Base-by-base conservation (phyloP, 2,888 invertebrate species). In the Clostera curtula region DNA sequence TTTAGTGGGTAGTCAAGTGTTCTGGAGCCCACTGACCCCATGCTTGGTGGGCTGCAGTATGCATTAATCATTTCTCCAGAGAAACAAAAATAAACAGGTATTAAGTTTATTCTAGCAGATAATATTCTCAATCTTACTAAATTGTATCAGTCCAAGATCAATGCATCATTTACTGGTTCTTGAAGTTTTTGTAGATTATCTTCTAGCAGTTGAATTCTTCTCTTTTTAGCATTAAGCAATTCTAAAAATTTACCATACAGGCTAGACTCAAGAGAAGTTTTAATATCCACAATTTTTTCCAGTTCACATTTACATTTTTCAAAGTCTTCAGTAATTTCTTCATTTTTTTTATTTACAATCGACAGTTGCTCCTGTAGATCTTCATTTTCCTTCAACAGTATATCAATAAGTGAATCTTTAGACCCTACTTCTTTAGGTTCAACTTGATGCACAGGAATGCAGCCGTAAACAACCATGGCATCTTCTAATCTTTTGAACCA, bases 171-270 rank as follows among this genome's bases (percentile, higher is more conserved):
- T 0, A 27, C 36, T 5, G 27, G 8, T 5, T 41, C 37, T 3
- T 36, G 32, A 16, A 47, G 39, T n/a, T 53, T 58, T 7, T 50
- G 43, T 23, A 77, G 28, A 20, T 51, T 51, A 10, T 66, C 58
- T 54, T 82, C 72, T 12, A 83, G 49, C 5, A 65, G 19, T 21
- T 59, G 36, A 27, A 82, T 77, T 37, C 74, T 61, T 31, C 42
- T 57, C 38, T 82, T 82, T 36, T 82, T 82, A 6, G 61, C 43
- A 49, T 80, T 80, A 12, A 82, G 43, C 15, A 82, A 31, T 24
- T 68, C 57, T 0, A 68, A 43, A 66, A 82, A 80, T 32, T 71
- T 74, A 5, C 66, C 66, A 59, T 76, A 80, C 2, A 80, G 46
- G 5, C 40, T 54, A 2, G 49, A 38, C 40, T 80, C 80, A 25